These are phyloP conservation scores for Paracanthobrama guichenoti DNA, from an alignment of 2,113 vertebrate species.

Conservation along the genomic window DNA sequence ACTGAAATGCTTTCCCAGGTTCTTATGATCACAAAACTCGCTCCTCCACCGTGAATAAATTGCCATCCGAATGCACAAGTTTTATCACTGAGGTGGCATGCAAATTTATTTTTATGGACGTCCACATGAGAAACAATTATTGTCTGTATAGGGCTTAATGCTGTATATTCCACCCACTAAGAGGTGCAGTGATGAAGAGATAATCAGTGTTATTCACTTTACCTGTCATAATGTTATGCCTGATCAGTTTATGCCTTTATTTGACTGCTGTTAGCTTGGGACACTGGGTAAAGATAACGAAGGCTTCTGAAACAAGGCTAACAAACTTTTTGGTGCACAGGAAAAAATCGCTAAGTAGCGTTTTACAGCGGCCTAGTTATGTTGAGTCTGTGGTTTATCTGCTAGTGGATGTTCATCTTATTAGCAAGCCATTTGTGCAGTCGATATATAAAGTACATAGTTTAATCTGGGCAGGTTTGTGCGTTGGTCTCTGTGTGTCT, in stretches of 20 bases:
- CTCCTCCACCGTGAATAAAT: no score
- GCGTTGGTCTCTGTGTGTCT: constrained; percentile 7
- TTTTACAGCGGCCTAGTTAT: neutral
- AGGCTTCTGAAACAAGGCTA: neutral
- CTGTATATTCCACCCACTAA: no score
- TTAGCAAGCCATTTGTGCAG: neutral
- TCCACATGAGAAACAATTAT: no score
- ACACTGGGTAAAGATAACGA: neutral
- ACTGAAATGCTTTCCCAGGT: no score
- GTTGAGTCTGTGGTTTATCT: neutral
- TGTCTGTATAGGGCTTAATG: no score
- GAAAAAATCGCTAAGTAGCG: neutral
- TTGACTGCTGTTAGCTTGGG: neutral
- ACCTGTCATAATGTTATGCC: no score
- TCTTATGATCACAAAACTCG: no score
- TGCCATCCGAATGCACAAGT: no score
- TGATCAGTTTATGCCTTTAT: neutral
- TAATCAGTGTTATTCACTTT: no score
- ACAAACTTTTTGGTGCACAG: neutral
- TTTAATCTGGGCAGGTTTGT: neutral
- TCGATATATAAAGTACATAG: neutral
- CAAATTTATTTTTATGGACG: no score
- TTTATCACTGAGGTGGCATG: no score
- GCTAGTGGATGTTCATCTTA: neutral
- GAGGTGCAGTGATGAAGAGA: no score